These are phyloP conservation scores for Drosophila silvestris DNA, from an alignment of 2,888 invertebrate species.

Conservation along the genomic window DNA sequence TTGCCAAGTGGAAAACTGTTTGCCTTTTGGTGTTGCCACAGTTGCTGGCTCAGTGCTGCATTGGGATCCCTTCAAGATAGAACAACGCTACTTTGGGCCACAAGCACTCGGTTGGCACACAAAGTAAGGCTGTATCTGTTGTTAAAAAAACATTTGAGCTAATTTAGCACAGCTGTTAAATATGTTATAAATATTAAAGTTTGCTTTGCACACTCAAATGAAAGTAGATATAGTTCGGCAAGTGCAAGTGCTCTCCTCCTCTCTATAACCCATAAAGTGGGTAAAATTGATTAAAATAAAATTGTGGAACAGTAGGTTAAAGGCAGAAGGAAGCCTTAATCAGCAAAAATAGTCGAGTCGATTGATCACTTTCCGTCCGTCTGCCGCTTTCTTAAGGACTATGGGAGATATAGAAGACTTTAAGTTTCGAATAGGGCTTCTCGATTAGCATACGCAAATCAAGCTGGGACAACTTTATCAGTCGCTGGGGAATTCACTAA, in stretches of 20 bases:
- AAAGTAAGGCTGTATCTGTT: neutral
- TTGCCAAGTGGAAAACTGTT: neutral
- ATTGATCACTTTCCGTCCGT: too few relatives aligned
- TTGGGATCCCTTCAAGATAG: neutral
- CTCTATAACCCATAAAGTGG: too few relatives aligned
- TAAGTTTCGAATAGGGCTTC: too few relatives aligned
- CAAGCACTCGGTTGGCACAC: neutral
- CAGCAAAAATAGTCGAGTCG: too few relatives aligned
- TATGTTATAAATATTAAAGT: neutral
- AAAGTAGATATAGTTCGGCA: too few relatives aligned
- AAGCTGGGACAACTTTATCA: too few relatives aligned
- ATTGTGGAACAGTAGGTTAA: neutral
- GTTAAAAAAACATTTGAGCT: neutral
- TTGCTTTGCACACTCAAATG: neutral
- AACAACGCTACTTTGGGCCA: neutral
- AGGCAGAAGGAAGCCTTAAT: too few relatives aligned
- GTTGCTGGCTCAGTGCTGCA: neutral
- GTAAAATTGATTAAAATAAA: neutral
- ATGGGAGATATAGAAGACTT: too few relatives aligned
- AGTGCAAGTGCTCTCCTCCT: too few relatives aligned
- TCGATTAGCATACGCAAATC: too few relatives aligned
- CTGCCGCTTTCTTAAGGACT: too few relatives aligned
- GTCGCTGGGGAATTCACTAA: too few relatives aligned
- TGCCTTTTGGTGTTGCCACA: neutral
- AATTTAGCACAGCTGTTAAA: neutral